A percentile compares a stretch with the other conserved stretches of the same genome.
phyloP scores from a whole-genome alignment of 2,797 vertebrate species.

The Adrianichthys oophorus region DNA sequence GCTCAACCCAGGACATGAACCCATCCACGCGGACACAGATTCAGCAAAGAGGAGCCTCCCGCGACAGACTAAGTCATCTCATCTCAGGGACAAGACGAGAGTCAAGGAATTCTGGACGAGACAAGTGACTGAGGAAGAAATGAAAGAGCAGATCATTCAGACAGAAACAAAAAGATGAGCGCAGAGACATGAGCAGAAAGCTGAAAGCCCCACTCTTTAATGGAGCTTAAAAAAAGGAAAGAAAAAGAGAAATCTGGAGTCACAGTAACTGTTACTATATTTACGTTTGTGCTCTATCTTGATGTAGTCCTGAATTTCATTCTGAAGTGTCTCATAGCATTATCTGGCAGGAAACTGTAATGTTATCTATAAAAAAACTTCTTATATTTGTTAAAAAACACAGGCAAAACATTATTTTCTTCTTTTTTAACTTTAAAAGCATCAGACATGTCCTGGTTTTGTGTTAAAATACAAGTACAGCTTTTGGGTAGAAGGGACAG shows the following conservation, averaged over 20 bases:
- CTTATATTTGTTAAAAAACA: too few relatives aligned
- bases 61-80: conserved; percentile 39
- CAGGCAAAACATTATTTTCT: too few relatives aligned
- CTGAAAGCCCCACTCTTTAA: neutral
- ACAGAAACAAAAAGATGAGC: neutral
- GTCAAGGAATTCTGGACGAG: conserved; percentile 7
- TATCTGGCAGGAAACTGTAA: neutral
- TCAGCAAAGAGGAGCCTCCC: conserved; percentile 16
- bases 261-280: neutral
- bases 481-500: conserved; percentile 14
- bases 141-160: conserved; percentile 7
- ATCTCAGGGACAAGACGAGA: conserved; percentile 25
- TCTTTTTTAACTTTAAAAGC: too few relatives aligned
- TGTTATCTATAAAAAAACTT: conserved; percentile 2
- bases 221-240: neutral
- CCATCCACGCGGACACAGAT: conserved; percentile 7
- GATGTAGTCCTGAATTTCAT: too few relatives aligned
- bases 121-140: neutral
- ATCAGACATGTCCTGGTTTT: neutral
- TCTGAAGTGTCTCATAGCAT: too few relatives aligned
- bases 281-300: too few relatives aligned
- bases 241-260: neutral
- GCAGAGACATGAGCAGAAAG: conserved; percentile 10
- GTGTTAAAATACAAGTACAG: neutral
- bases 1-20: conserved; percentile 25